A percentile compares a stretch with the other conserved stretches of the same genome.
Conservation (phyloP, 2,888 invertebrate species). For the Linnaemya vulpina region DNA sequence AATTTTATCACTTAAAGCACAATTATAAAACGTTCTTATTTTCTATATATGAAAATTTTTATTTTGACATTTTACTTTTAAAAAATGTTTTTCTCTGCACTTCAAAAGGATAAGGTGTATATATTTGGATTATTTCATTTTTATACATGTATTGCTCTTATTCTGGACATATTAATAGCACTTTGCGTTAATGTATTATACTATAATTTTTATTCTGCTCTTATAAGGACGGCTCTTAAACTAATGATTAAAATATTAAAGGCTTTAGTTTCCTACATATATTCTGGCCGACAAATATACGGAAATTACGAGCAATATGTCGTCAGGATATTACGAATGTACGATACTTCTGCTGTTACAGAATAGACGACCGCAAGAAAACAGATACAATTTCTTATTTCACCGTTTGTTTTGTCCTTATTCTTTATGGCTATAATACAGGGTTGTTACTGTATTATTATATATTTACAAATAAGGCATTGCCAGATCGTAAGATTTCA, state of each 20-base stretch:
- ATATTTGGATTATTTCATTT: background rate
- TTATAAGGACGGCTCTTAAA: conserved; percentile 41
- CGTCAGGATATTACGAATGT: conserved; percentile 67
- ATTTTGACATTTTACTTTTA: background rate
- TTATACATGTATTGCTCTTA: background rate
- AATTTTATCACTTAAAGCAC: conserved; percentile 12
- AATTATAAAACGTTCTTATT: background rate
- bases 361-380: conserved; percentile 27
- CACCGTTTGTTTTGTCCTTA: conserved; percentile 78
- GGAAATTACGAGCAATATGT: conserved; percentile 63
- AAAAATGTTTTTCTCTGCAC: background rate
- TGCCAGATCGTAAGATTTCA: conserved; percentile 15
- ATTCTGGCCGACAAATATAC: conserved; percentile 52
- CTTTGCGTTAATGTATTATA: background rate
- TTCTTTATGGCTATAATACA: conserved; percentile 73
- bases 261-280: conserved; percentile 15
- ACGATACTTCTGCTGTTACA: conserved; percentile 27
- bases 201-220: conserved; percentile 4
- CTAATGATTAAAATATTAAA: conserved; percentile 16
- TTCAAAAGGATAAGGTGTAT: background rate
- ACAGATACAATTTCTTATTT: conserved; percentile 84
- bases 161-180: background rate
- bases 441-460: conserved; percentile 16
- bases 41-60: background rate
- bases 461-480: no score